Conservation (phyloP, 2,888 invertebrate species). For the Platypus cylindrus region DNA sequence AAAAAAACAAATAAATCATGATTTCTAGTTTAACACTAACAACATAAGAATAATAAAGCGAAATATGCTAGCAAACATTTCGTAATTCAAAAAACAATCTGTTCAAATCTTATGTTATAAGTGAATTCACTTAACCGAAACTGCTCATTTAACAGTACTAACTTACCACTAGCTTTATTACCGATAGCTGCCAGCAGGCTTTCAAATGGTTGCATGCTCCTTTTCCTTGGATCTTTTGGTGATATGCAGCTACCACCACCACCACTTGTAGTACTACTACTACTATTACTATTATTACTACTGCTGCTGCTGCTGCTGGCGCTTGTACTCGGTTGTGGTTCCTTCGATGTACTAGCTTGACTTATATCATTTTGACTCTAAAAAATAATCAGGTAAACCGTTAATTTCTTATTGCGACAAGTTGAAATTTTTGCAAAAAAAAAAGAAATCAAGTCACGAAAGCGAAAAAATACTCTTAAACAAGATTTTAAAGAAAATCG, state of each 20-base stretch:
- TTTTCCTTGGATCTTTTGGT: conserved; percentile 15
- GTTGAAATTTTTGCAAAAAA: no score
- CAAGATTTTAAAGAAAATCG: no score
- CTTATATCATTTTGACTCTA: conserved; percentile 18
- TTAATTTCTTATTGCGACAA: no score
- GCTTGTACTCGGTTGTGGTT: conserved; percentile 12
- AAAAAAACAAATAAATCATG: background rate
- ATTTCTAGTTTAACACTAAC: background rate
- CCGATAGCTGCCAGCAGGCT: conserved; percentile 29
- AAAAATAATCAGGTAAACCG: no score
- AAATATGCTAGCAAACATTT: conserved; percentile 7
- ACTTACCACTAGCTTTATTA: conserved; percentile 22
- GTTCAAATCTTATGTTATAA: background rate
- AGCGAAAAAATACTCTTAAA: no score
- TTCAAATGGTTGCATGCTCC: conserved; percentile 26
- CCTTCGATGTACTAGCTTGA: conserved; percentile 8
- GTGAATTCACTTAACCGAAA: conserved; percentile 11
- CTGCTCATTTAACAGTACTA: conserved; percentile 16
- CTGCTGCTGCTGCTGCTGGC: conserved; percentile 4
- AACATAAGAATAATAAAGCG: background rate
- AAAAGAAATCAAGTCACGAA: no score
- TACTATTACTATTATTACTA: no score
- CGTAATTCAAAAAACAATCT: no score
- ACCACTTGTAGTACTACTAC: conserved; percentile 4
- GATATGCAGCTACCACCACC: conserved; percentile 4